Conservation (phyloP, 2,888 invertebrate species). For the Notodonta dromedarius region DNA sequence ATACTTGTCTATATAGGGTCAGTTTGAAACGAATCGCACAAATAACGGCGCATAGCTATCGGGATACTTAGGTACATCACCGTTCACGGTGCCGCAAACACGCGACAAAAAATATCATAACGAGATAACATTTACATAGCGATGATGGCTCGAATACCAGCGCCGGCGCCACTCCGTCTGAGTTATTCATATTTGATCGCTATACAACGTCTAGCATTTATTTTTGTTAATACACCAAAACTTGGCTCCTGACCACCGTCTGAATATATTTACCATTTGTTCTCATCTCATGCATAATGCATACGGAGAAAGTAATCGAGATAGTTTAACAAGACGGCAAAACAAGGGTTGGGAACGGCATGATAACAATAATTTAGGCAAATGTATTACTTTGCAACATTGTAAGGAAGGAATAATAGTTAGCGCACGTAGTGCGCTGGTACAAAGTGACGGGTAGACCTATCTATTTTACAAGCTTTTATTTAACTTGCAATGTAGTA, state of each 20-base stretch:
- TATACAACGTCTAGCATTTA: slow-evolving; percentile 30
- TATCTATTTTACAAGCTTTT: too few relatives aligned
- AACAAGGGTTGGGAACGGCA: slow-evolving; percentile 39
- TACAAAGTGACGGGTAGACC: slow-evolving; percentile 24
- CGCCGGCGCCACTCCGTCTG: slow-evolving; percentile 38
- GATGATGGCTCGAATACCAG: slow-evolving; percentile 26
- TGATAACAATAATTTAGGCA: slow-evolving; percentile 29
- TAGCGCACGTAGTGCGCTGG: slow-evolving; percentile 19
- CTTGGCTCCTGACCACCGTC: slow-evolving; percentile 39
- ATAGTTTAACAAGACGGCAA: slow-evolving; percentile 34
- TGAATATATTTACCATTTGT: slow-evolving; percentile 45
- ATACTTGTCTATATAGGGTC: too few relatives aligned
- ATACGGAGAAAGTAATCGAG: slow-evolving; percentile 42
- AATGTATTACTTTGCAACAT: slow-evolving; percentile 24
- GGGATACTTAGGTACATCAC: slow-evolving; percentile 14
- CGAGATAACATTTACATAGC: slow-evolving; percentile 37
- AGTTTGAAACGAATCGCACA: background rate
- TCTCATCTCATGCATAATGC: slow-evolving; percentile 62
- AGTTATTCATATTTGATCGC: slow-evolving; percentile 35
- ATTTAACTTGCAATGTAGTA: too few relatives aligned
- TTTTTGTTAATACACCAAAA: slow-evolving; percentile 35
- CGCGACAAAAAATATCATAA: slow-evolving; percentile 29
- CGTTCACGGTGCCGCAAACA: slow-evolving; percentile 16
- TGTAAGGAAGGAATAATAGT: slow-evolving; percentile 15
- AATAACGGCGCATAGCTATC: slow-evolving; percentile 5